A percentile compares a stretch with the other conserved stretches of the same genome.
phyloP scores from a whole-genome alignment of 2,797 vertebrate genomes.

The Semotilus atromaculatus region DNA sequence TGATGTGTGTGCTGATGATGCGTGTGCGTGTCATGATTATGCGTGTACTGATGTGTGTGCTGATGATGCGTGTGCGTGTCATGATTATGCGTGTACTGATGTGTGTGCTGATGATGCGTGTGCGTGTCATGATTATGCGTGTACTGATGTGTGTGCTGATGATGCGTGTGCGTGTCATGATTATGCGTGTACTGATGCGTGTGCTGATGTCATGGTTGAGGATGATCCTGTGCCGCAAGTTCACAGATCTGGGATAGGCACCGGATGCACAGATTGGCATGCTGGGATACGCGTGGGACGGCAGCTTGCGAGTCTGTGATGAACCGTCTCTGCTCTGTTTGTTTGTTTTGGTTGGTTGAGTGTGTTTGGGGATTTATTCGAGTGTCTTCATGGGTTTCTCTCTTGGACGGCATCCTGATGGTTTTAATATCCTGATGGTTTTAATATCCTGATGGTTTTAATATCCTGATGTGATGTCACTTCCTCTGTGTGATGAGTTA shows the following conservation, averaged over 20 bases:
- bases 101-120: too few species aligned
- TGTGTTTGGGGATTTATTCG: slow-evolving; percentile 11
- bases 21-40: too few species aligned
- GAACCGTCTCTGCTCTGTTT: slow-evolving; percentile 55
- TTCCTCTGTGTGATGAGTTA: not conserved
- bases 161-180: not conserved
- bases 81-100: too few species aligned
- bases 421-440: not conserved
- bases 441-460: not conserved
- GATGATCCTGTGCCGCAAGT: not conserved
- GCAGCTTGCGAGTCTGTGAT: slow-evolving; percentile 65
- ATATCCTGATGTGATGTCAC: not conserved
- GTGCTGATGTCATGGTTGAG: not conserved
- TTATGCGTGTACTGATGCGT: not conserved
- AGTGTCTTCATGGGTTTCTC: not conserved
- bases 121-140: too few species aligned
- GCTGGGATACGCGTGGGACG: slow-evolving; percentile 67
- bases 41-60: too few species aligned
- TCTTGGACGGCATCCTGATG: not conserved
- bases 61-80: too few species aligned
- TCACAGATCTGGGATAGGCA: slow-evolving; percentile 64
- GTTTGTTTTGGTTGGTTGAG: slow-evolving; percentile 42
- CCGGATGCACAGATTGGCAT: slow-evolving; percentile 79
- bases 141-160: too few species aligned
- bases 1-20: too few species aligned